Conservation (phyloP, 2,888 invertebrate species). For the Sinohyriopsis cumingii region DNA sequence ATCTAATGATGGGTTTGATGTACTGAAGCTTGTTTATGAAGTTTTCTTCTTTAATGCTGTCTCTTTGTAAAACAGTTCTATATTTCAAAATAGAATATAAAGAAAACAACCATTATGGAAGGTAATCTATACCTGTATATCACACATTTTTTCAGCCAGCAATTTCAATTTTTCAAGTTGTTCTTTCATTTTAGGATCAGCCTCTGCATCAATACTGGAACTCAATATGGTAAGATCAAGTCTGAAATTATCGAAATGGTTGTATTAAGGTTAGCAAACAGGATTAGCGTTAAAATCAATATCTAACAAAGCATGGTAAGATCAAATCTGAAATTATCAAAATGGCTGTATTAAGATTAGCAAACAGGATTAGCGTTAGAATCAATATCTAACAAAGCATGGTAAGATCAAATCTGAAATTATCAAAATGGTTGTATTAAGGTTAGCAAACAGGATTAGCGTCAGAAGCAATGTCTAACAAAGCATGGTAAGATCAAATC, state of each 20-base stretch:
- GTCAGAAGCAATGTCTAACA: background rate
- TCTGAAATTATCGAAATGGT: conserved; percentile 25
- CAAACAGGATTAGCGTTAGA: too few relatives aligned
- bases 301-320: conserved; percentile 14
- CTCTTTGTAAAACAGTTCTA: background rate
- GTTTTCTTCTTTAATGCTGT: too few relatives aligned
- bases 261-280: background rate
- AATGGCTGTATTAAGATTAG: background rate
- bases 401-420: conserved; percentile 49
- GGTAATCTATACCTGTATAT: conserved; percentile 2
- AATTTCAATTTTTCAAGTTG: conserved; percentile 57
- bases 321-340: conserved; percentile 44
- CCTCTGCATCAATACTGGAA: conserved; percentile 54
- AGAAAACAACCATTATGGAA: too few relatives aligned
- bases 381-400: background rate
- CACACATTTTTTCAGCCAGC: conserved; percentile 46
- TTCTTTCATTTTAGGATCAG: conserved; percentile 45
- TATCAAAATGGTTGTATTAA: background rate
- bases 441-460: too few relatives aligned
- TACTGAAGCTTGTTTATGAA: too few relatives aligned
- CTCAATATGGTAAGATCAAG: conserved; percentile 57
- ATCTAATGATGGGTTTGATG: too few relatives aligned
- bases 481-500: conserved; percentile 41
- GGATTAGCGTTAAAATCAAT: background rate
- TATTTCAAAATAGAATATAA: background rate